Conservation (phyloP, 2,888 invertebrate species). For the Conops quadrifasciatus region DNA sequence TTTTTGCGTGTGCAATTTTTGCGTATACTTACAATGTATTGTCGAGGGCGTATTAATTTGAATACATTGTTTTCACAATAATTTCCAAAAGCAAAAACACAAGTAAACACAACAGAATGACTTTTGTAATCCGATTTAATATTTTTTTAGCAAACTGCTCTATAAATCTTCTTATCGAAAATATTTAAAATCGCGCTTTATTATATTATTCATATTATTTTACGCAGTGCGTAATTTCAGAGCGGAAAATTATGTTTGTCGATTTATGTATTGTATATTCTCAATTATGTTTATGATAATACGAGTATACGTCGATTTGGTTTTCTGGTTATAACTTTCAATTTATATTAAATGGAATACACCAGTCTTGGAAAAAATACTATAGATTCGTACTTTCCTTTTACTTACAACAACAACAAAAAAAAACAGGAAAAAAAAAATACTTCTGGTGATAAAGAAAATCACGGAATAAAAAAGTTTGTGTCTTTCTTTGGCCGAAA, state of each 20-base stretch:
- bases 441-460: too few relatives aligned
- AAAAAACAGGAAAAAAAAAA: too few relatives aligned
- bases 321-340: too few relatives aligned
- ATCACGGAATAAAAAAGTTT: too few relatives aligned
- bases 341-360: too few relatives aligned
- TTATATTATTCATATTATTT: conserved; percentile 9
- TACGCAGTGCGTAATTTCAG: conserved; percentile 15
- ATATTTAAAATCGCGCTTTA: background rate
- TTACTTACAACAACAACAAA: too few relatives aligned
- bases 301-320: too few relatives aligned
- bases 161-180: conserved; percentile 32
- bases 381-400: too few relatives aligned
- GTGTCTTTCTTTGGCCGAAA: too few relatives aligned
- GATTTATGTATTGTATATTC: background rate
- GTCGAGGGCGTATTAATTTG: background rate
- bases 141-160: conserved; percentile 19
- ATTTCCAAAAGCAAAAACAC: background rate
- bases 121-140: conserved; percentile 18
- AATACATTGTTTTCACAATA: background rate
- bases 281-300: too few relatives aligned
- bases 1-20: background rate
- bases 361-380: too few relatives aligned
- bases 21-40: background rate
- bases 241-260: background rate
- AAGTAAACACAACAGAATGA: background rate